Percentiles rank a stretch among this genome's conserved stretches.
Evolutionary conservation across 2,113 vertebrate genomes (phyloP).

Genomic region (Oreochromis niloticus): DNA sequence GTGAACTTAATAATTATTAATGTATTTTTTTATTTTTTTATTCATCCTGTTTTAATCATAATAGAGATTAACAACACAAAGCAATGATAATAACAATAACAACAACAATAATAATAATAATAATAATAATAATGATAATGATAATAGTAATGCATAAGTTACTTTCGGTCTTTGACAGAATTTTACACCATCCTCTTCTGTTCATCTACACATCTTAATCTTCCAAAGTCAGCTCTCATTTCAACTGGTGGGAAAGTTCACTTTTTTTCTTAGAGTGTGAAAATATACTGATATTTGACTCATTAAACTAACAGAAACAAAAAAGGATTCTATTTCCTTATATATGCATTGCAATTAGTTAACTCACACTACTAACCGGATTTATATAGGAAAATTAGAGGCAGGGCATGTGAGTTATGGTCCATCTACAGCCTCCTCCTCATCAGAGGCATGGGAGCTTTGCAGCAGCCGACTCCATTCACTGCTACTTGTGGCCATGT

Average conservation of each 20-base stretch:
- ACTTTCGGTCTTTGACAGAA: neutral
- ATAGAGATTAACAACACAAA: neutral
- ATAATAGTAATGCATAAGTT: neutral
- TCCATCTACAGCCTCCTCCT: neutral
- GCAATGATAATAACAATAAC: no score
- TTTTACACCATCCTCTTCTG: neutral
- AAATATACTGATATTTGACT: neutral
- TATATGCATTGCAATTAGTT: neutral
- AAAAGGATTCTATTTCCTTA: neutral
- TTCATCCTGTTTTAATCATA: neutral
- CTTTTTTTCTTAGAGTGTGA: neutral
- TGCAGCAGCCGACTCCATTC: neutral
- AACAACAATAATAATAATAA: no score
- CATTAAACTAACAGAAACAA: neutral
- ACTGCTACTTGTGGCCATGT: neutral
- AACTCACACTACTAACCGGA: neutral
- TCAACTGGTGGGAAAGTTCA: neutral
- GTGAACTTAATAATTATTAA: neutral
- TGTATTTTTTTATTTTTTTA: neutral
- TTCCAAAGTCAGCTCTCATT: neutral
- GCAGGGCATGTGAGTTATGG: neutral
- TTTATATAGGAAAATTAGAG: neutral
- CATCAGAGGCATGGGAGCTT: neutral
- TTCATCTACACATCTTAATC: neutral
- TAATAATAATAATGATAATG: neutral